phyloP scores from a whole-genome alignment of 2,888 invertebrate genomes.

The Augiades crinisus region DNA sequence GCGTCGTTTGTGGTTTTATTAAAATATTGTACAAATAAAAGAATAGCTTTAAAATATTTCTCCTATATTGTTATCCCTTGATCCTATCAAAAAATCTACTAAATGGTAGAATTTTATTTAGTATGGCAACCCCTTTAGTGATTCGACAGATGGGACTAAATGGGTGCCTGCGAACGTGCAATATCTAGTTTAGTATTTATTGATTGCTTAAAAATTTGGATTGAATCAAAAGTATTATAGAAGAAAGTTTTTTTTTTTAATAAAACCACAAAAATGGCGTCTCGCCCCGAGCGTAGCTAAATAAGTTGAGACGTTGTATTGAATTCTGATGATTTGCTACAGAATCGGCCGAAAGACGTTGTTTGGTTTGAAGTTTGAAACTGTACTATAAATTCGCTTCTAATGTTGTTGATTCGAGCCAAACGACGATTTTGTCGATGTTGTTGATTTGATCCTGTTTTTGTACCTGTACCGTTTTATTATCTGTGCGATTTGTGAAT shows the following conservation, averaged over 20 bases:
- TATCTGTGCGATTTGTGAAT: conserved; percentile 21
- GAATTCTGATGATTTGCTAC: conserved; percentile 15
- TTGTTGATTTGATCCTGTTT: conserved; percentile 13
- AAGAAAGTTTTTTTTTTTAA: too few relatives aligned
- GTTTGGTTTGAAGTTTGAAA: background rate
- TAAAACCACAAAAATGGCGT: conserved; percentile 8
- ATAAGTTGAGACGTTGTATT: conserved; percentile 17
- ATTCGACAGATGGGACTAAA: background rate
- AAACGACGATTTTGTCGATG: conserved; percentile 9
- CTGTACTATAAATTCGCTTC: too few relatives aligned
- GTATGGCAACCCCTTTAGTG: background rate
- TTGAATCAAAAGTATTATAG: too few relatives aligned
- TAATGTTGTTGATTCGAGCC: background rate
- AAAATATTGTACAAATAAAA: too few relatives aligned
- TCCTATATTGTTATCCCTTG: too few relatives aligned
- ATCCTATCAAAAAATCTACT: too few relatives aligned
- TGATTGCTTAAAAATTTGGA: too few relatives aligned
- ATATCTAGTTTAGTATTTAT: too few relatives aligned
- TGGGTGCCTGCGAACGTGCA: background rate
- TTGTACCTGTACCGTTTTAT: conserved; percentile 14
- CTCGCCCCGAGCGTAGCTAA: conserved; percentile 12
- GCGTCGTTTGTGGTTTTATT: conserved; percentile 18
- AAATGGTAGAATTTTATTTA: conserved; percentile 17
- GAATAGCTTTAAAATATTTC: too few relatives aligned
- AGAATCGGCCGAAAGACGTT: background rate